A percentile compares a stretch with the other conserved stretches of the same genome.
phyloP scores from a whole-genome alignment of 2,113 vertebrate genomes.

The Cephalopterus ornatus region DNA sequence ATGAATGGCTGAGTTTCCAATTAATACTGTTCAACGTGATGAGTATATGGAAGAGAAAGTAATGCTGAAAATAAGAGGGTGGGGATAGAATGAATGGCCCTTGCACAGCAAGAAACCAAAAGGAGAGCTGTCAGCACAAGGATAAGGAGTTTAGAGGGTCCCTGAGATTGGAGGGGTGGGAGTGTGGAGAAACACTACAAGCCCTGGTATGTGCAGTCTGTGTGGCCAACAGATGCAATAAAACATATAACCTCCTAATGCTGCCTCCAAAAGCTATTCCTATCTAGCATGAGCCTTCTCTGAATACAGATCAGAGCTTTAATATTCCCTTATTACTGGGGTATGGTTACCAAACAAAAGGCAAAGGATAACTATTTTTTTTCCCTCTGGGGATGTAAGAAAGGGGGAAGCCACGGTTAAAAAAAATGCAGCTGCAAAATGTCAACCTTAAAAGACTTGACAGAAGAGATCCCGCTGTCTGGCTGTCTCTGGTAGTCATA shows the following conservation, averaged over 20 bases:
- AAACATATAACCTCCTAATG: background rate
- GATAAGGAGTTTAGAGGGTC: background rate
- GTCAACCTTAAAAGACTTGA: constrained; percentile 95
- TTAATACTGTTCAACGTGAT: background rate
- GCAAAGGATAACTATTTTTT: background rate
- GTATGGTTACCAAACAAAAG: background rate
- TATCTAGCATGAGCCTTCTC: background rate
- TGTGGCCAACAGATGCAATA: background rate
- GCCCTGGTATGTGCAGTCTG: background rate
- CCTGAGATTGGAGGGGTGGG: background rate
- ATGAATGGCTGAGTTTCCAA: background rate
- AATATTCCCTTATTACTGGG: background rate
- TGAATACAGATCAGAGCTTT: background rate
- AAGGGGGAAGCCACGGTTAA: background rate
- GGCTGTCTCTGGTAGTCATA: constrained; percentile 98
- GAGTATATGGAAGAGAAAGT: background rate
- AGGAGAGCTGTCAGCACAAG: background rate
- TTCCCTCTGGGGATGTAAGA: background rate
- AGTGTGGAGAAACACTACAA: background rate
- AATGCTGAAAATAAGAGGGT: background rate
- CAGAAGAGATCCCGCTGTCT: constrained; percentile 96
- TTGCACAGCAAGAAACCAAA: background rate
- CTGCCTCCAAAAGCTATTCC: background rate
- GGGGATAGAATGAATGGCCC: background rate
- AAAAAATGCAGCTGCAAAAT: background rate